phyloP scores from a whole-genome alignment of 2,113 vertebrate species.

The Cynocephalus volans region DNA sequence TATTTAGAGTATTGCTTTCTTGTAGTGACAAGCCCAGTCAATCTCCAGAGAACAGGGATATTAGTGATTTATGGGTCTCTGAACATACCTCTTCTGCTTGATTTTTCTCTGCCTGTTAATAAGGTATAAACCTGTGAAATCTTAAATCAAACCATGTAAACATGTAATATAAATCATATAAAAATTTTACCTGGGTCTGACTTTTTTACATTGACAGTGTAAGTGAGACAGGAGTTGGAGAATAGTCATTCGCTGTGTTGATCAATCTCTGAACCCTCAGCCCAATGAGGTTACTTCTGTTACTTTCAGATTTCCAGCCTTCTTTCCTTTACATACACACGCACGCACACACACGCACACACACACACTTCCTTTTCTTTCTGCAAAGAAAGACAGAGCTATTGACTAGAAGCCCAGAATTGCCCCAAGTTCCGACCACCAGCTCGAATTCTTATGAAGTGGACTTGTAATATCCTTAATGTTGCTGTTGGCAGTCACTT shows the following conservation, averaged over 20 bases:
- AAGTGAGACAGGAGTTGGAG: conserved; percentile 19
- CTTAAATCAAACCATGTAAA: conserved; percentile 80
- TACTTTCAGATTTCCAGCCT: conserved; percentile 65
- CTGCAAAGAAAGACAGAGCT: conserved; percentile 78
- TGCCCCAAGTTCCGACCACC: conserved; percentile 81
- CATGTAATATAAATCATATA: conserved; percentile 73
- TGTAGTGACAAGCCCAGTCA: conserved; percentile 78
- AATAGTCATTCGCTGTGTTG: conserved; percentile 12
- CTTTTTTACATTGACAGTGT: conserved; percentile 18
- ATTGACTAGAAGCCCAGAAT: conserved; percentile 76
- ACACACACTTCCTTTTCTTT: not conserved
- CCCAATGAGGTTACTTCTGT: conserved; percentile 41
- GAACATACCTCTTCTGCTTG: conserved; percentile 78
- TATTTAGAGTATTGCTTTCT: conserved; percentile 81
- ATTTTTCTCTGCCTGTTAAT: conserved; percentile 67
- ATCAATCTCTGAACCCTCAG: conserved; percentile 16
- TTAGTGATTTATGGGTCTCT: conserved; percentile 86
- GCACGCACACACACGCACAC: conserved; percentile 12
- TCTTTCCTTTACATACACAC: not conserved
- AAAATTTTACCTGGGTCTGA: conserved; percentile 66
- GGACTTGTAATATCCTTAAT: conserved; percentile 88
- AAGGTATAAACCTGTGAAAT: conserved; percentile 71
- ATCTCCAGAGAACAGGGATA: conserved; percentile 81
- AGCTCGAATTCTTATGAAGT: conserved; percentile 83
- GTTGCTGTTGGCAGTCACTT: conserved; percentile 88